Percentiles rank a stretch among this genome's conserved stretches.
These are phyloP conservation scores for Lasiurus cinereus DNA, from an alignment of 2,113 vertebrate genomes.

Conservation along the genomic window DNA sequence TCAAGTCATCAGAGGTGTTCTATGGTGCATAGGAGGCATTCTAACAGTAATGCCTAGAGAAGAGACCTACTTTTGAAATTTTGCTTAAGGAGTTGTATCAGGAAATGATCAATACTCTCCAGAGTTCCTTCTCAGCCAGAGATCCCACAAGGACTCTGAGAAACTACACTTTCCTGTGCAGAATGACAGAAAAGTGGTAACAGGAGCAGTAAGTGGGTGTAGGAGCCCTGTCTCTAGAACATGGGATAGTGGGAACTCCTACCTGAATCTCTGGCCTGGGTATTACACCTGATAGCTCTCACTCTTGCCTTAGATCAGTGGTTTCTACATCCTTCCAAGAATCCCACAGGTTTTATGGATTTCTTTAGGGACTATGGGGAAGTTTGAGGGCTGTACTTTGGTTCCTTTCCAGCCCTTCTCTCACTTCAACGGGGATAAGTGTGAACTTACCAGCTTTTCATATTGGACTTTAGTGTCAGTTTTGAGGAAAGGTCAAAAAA, in stretches of 20 bases:
- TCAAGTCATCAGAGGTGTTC: background rate
- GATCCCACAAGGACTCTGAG: background rate
- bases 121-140: constrained; percentile 39
- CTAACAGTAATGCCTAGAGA: background rate
- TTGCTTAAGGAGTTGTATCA: background rate
- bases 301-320: background rate
- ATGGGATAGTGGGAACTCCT: background rate
- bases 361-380: background rate
- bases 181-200: background rate
- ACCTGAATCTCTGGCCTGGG: background rate
- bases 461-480: constrained; percentile 1
- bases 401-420: background rate
- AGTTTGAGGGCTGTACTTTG: background rate
- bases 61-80: background rate
- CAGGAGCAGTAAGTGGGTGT: background rate
- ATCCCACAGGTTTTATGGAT: background rate
- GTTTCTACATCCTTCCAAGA: background rate
- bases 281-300: background rate
- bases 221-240: background rate
- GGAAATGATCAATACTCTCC: background rate
- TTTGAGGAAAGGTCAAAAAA: constrained; percentile 52
- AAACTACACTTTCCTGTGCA: background rate
- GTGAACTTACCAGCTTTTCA: constrained; percentile 15
- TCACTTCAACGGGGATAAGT: constrained; percentile 2
- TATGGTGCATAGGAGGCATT: background rate